phyloP scores from a whole-genome alignment of 2,113 vertebrate genomes.

The Austrofundulus limnaeus region DNA sequence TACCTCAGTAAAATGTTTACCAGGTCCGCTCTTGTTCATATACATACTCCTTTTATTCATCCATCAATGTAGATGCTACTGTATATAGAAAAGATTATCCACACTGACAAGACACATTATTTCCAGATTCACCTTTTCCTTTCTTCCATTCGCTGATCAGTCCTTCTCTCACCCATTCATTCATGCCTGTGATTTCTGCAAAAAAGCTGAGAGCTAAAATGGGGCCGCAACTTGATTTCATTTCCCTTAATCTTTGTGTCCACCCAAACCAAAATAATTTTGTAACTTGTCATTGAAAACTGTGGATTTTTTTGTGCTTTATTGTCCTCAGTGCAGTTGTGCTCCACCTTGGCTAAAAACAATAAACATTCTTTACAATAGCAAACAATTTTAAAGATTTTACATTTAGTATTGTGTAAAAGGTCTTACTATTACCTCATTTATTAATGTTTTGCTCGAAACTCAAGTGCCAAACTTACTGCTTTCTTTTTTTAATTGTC shows the following conservation, averaged over 20 bases:
- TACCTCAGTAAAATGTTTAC: conserved; percentile 42
- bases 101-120: conserved; percentile 38
- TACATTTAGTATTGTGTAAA: no score
- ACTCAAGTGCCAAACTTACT: no score
- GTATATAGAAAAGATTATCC: conserved; percentile 35
- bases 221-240: conserved; percentile 5
- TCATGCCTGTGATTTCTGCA: conserved; percentile 27
- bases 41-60: conserved; percentile 24
- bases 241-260: not conserved
- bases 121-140: conserved; percentile 12
- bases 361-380: no score
- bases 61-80: conserved; percentile 44
- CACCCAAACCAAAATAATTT: not conserved
- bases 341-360: no score
- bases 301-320: no score
- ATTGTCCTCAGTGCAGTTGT: no score
- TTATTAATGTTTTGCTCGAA: no score
- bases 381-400: no score
- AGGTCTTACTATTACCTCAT: no score
- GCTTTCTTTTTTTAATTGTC: no score
- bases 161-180: conserved; percentile 14
- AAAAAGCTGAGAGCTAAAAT: conserved; percentile 25
- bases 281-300: not conserved
- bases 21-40: conserved; percentile 46
- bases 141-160: conserved; percentile 29